phyloP scores from a whole-genome alignment of 2,113 vertebrate genomes.

The Callopanchax toddi region DNA sequence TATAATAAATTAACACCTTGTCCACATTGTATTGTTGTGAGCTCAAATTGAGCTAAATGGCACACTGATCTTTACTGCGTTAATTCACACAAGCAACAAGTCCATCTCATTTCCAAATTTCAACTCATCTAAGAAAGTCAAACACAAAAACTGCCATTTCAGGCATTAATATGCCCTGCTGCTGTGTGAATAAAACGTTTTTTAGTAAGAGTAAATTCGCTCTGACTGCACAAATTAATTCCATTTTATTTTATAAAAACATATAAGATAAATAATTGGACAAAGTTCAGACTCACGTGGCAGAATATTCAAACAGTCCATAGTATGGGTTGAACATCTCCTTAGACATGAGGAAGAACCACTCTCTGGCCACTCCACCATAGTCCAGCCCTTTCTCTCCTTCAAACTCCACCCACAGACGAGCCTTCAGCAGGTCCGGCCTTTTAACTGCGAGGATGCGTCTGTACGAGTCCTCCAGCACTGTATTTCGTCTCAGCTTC shows the following conservation, averaged over 20 bases:
- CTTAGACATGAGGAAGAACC: conserved; percentile 99
- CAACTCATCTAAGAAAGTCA: too few species aligned
- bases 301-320: conserved; percentile 97
- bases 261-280: background rate
- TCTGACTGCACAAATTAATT: too few species aligned
- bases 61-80: too few species aligned
- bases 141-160: background rate
- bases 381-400: conserved; percentile 98
- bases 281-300: conserved; percentile 86
- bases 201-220: background rate
- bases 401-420: conserved; percentile 98
- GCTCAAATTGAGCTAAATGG: too few species aligned
- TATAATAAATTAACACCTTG: too few species aligned
- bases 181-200: background rate
- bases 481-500: conserved; percentile 88
- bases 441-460: conserved; percentile 91
- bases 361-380: conserved; percentile 94
- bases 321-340: conserved; percentile 99
- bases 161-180: background rate
- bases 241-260: too few species aligned
- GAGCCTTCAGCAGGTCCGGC: conserved; percentile 92
- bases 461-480: conserved; percentile 96
- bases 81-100: too few species aligned
- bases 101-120: too few species aligned
- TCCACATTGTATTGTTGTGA: too few species aligned